Evolutionary conservation across 1,140 invertebrate genomes (phyloP), one percentile per base, ranked within the genome.

Genomic region (Paralvinella palmiformis): DNA sequence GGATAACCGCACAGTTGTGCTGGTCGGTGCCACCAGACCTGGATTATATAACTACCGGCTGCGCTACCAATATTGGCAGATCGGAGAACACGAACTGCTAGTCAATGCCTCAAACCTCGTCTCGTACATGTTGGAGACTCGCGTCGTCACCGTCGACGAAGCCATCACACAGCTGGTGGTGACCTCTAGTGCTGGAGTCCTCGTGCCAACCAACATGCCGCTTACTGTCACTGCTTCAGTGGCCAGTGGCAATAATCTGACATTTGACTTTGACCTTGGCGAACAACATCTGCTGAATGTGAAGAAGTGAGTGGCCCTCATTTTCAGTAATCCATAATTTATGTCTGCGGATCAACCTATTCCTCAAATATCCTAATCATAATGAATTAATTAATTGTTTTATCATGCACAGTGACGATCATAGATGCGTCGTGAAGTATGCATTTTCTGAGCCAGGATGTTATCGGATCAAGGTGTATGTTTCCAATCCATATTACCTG

Each of bases 41-140:
- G 55, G 27, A 6, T 20, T 32, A 20, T 57, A 31, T 15, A 33
- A 31, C 7, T 17, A 32, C 5, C 20, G 17, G 10, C 10, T 57
- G 7, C 20, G 29, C 22, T 32, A 57, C 55, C 22, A 20, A 57
- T 57, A 57, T 32, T 7, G 6, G 7, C 20, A 57, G 33, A 36
- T 27, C 33, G 55, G 55, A 31, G 24, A 57, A 3, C 35, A 31
- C 33, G 22, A 31, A 4, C 20, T 57, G 5, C 17, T 20, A 0
- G 55, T 57, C 4, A 57, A 57, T 57, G 55, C 35, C 29, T 33
- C 55, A 27, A 57, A 57, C 33, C 29, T 15, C 3, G 33, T 57
- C 6, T 57, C 55, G n/a, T 57, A 31, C 33, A 57, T 32, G 33
- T 4, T n/a, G 10, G 35, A 6, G 27, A 57, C 20, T 33, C 22